Conservation (phyloP, 2,888 invertebrate genomes). For the Microplitis deprimator region DNA sequence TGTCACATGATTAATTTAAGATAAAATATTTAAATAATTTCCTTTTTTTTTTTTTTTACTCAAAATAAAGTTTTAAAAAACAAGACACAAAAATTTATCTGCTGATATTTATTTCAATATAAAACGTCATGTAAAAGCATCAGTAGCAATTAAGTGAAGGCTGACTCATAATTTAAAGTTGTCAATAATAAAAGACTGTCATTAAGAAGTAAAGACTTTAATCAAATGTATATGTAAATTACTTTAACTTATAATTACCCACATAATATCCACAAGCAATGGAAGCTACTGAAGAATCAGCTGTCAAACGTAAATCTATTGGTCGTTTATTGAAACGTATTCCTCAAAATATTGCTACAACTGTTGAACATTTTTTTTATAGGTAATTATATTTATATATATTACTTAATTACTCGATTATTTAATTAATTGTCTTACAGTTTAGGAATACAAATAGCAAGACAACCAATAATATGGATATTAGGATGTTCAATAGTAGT, state of each 20-base stretch:
- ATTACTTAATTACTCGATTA: not conserved
- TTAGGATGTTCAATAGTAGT: slow-evolving; percentile 74
- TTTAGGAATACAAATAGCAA: slow-evolving; percentile 77
- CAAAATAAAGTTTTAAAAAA: not conserved
- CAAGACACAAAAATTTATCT: not conserved
- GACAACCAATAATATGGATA: slow-evolving; percentile 77
- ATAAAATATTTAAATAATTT: not conserved
- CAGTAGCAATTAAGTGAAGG: slow-evolving; percentile 9
- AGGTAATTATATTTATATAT: slow-evolving; percentile 52
- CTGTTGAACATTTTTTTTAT: slow-evolving; percentile 62
- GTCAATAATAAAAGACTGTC: not conserved
- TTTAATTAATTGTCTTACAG: slow-evolving; percentile 60
- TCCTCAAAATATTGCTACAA: slow-evolving; percentile 60
- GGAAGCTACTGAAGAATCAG: slow-evolving; percentile 13
- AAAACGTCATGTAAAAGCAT: not conserved
- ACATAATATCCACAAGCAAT: not conserved
- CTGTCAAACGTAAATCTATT: slow-evolving; percentile 13
- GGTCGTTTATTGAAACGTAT: slow-evolving; percentile 51
- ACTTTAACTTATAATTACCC: not conserved
- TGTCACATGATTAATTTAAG: not conserved
- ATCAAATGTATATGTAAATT: not conserved
- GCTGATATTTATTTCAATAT: not conserved
- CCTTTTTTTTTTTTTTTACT: not conserved
- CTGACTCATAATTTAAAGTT: slow-evolving; percentile 18
- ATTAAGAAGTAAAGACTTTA: not conserved